These are phyloP conservation scores for Schizothorax lantsangensis DNA, from an alignment of 2,797 vertebrate genomes.

Conservation along the genomic window DNA sequence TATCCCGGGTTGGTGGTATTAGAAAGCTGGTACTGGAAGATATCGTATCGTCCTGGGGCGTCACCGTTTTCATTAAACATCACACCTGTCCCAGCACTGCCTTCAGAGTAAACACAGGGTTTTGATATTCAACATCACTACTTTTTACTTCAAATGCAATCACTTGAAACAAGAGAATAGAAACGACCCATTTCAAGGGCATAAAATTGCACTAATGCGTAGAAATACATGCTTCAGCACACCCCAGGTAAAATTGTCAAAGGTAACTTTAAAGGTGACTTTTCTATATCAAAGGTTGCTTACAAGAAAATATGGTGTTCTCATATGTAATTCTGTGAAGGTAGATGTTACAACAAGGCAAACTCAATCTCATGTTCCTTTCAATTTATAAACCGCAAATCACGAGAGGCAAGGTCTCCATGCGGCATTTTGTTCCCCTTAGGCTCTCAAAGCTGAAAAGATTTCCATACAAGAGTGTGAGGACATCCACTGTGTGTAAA, in stretches of 20 bases:
- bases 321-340: not conserved
- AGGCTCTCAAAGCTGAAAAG: conserved; percentile 69
- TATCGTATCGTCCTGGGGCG: conserved; percentile 90
- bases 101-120: conserved; percentile 69
- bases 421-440: conserved; percentile 68
- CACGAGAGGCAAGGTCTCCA: conserved; percentile 62
- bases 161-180: not conserved
- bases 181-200: not conserved
- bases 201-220: conserved; percentile 12
- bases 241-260: not conserved
- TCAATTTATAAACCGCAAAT: conserved; percentile 45
- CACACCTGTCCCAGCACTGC: conserved; percentile 90
- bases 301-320: not conserved
- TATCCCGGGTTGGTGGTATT: conserved; percentile 84
- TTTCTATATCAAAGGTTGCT: not conserved
- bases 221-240: not conserved
- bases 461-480: conserved; percentile 66
- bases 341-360: not conserved
- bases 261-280: conserved; percentile 38
- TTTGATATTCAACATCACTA: conserved; percentile 20
- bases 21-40: conserved; percentile 91
- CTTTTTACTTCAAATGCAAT: conserved; percentile 11
- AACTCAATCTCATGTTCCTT: not conserved
- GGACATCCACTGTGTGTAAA: conserved; percentile 35
- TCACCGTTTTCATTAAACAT: conserved; percentile 92